A percentile compares a stretch with the other conserved stretches of the same genome.
These are phyloP conservation scores for Campopleginae sp. DNA, from an alignment of 2,888 invertebrate species.

Conservation along the genomic window DNA sequence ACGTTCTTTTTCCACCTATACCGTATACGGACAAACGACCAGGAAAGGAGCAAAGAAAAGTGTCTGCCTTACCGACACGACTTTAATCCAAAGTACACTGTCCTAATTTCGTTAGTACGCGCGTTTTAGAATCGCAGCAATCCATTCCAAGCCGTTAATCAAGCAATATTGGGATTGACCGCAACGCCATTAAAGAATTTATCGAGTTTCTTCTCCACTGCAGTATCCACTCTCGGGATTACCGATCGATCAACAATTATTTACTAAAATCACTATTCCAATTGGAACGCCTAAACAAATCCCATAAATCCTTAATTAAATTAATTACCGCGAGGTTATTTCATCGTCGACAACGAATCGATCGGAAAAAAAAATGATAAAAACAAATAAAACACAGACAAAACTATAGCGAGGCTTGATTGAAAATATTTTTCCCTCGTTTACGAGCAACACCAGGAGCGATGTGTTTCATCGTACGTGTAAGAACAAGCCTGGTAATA, in stretches of 20 bases:
- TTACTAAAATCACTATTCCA: not conserved
- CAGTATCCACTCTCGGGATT: not conserved
- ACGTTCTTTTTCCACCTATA: not conserved
- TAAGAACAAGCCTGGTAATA: not conserved
- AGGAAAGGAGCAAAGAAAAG: constrained; percentile 4
- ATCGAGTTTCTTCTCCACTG: not conserved
- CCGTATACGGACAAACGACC: not conserved
- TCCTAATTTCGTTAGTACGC: not conserved
- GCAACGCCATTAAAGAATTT: not conserved
- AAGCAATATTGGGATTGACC: not conserved
- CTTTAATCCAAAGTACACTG: constrained; percentile 14
- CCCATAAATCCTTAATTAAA: not conserved
- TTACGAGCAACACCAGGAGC: not conserved
- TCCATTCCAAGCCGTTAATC: not conserved
- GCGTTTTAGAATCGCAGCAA: not conserved
- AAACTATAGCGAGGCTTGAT: not conserved
- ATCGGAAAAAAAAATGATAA: not conserved
- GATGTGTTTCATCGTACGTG: not conserved
- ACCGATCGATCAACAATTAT: too few relatives aligned
- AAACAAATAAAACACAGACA: not conserved
- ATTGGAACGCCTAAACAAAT: not conserved
- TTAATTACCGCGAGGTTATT: not conserved
- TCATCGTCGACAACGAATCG: not conserved
- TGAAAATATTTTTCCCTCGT: constrained; percentile 1
- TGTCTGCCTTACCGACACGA: constrained; percentile 15